Conservation (phyloP, 2,888 invertebrate species). For the Coenonympha glycerion region DNA sequence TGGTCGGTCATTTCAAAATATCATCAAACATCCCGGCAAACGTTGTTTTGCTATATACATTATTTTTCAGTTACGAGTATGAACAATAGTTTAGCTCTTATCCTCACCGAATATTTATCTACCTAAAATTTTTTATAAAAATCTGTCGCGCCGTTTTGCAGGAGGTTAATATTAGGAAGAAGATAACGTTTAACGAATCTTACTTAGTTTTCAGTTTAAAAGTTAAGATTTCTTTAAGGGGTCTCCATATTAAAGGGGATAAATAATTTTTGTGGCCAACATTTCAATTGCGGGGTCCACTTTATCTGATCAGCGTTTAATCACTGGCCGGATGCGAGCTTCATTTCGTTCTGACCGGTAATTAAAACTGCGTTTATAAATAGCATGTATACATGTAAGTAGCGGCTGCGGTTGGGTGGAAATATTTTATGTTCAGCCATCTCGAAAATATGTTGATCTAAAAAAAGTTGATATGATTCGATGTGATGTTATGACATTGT, state of each 20-base stretch:
- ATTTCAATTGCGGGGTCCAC: conserved; percentile 20
- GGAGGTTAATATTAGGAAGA: too few species aligned
- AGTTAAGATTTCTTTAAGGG: neutral
- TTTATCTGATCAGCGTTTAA: conserved; percentile 24
- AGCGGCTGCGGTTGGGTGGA: neutral
- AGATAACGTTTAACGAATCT: neutral
- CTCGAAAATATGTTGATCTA: neutral
- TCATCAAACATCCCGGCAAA: too few species aligned
- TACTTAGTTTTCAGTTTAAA: neutral
- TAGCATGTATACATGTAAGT: neutral
- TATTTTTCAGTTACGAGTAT: too few species aligned
- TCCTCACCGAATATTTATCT: too few species aligned
- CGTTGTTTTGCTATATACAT: too few species aligned
- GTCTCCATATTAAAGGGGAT: neutral
- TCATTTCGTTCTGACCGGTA: conserved; percentile 21
- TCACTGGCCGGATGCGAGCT: conserved; percentile 22
- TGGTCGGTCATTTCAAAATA: too few species aligned
- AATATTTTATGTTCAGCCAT: neutral
- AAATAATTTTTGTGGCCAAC: conserved; percentile 10
- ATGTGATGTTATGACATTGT: too few species aligned
- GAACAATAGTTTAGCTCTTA: too few species aligned
- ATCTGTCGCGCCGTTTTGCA: too few species aligned
- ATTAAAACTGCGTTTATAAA: conserved; percentile 15
- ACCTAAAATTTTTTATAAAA: too few species aligned
- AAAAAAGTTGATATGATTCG: too few species aligned